Evolutionary conservation across 2,797 vertebrate genomes (phyloP), one percentile per base, ranked within the genome.

Genomic region (Ispidina picta): DNA sequence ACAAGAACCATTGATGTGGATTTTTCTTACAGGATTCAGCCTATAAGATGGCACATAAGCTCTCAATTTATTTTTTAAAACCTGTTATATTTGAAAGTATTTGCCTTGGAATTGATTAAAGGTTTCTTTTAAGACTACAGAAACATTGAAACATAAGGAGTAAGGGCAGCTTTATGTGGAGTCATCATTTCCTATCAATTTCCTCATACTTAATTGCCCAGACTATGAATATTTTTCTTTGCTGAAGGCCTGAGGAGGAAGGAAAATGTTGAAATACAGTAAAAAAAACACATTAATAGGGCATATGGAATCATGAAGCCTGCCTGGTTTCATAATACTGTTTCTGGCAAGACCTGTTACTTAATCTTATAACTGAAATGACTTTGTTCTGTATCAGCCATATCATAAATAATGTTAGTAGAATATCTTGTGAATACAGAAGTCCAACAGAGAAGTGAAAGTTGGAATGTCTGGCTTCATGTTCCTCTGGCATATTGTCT

Each of bases 331-430:
- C 93, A 64, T 88, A 86, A 93, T 23, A 49, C 21, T 52, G 9
- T 43, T 93, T 88, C 63, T 88, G 41, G 52, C 66, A 91, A 92
- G 66, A 55, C 22, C 28, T 88, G 31, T 92, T 94, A 75, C 80
- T 78, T 92, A 77, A 89, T 72, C 70, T 64, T 55, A 68, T 44
- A 63, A 71, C 83, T 49, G 64, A 88, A 77, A 91, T 75, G 10
- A 69, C 8, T 74, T 69, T 85, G 23, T 72, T 84, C 51, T 3
- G 0, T 70, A 15, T 65, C 41, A 39, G 74, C 56, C 43, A 56
- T 64, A 14, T 63, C 8, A 12, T 44, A 76, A 63, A 39, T 44
- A 63, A 44, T 86, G 48, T 20, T 82, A 7, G 28, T 35, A 31
- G 43, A 73, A 63, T 79, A 62, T 80, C 33, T 9, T 83, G 16